These are phyloP conservation scores for Eurosta solidaginis DNA, from an alignment of 1,140 invertebrate species.

Conservation along the genomic window DNA sequence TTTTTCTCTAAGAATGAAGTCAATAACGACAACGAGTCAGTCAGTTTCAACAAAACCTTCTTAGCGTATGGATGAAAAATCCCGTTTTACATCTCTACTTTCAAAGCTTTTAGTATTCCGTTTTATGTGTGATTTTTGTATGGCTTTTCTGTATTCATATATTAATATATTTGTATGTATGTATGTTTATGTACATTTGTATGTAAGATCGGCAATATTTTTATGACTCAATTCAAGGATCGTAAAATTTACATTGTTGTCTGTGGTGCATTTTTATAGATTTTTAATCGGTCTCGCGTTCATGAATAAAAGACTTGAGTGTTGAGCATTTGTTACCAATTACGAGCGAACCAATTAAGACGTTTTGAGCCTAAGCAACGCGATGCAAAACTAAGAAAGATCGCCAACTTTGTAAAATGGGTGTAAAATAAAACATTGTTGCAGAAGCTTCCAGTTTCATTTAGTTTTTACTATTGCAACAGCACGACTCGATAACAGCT, in stretches of 20 bases:
- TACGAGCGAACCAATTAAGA: constrained; percentile 25
- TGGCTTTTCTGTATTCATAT: no score
- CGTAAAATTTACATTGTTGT: constrained; percentile 19
- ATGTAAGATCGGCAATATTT: constrained; percentile 11
- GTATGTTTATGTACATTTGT: no score
- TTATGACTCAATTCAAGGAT: constrained; percentile 23
- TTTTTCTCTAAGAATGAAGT: background rate
- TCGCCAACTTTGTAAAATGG: background rate
- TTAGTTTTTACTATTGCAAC: background rate
- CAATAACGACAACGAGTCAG: background rate
- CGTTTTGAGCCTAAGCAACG: background rate
- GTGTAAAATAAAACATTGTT: constrained; percentile 8
- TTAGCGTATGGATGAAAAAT: no score
- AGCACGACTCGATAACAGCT: background rate
- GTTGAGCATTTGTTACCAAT: constrained; percentile 23
- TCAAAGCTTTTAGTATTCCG: no score
- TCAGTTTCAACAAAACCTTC: background rate
- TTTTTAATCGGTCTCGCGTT: constrained; percentile 20
- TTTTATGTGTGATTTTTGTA: no score
- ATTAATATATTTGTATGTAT: no score
- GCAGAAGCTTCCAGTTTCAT: background rate
- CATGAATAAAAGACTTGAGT: constrained; percentile 24
- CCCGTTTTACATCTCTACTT: no score
- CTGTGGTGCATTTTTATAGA: constrained; percentile 6
- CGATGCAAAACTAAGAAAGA: background rate